Evolutionary conservation across 2,888 invertebrate genomes (phyloP).

Genomic region (Nomada ruficornis): DNA sequence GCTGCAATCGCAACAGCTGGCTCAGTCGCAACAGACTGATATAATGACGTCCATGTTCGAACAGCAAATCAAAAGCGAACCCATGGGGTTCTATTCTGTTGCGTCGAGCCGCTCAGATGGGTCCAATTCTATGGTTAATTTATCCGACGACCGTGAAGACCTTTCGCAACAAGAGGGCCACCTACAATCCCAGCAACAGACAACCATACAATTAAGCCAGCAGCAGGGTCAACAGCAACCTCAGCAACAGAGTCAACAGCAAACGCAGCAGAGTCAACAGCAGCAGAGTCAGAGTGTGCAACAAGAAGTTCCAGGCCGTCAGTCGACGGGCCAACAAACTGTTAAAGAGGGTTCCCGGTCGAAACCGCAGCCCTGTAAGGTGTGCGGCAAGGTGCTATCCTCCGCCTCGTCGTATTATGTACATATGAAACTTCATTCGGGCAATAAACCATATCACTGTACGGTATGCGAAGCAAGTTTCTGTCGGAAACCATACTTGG

Average conservation of each 20-base stretch:
- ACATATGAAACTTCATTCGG: slow-evolving; percentile 93
- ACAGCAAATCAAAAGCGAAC: slow-evolving; percentile 90
- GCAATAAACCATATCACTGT: slow-evolving; percentile 92
- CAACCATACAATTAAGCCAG: slow-evolving; percentile 81
- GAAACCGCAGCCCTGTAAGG: slow-evolving; percentile 91
- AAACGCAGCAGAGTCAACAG: slow-evolving; percentile 68
- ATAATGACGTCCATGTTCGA: slow-evolving; percentile 87
- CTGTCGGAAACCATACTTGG: slow-evolving; percentile 92
- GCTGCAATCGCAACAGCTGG: slow-evolving; percentile 74
- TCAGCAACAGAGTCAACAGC: slow-evolving; percentile 72
- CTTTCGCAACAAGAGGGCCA: slow-evolving; percentile 82
- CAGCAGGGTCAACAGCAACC: slow-evolving; percentile 83
- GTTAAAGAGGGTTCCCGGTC: slow-evolving; percentile 85
- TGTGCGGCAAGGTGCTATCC: slow-evolving; percentile 91
- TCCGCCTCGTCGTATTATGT: slow-evolving; percentile 92
- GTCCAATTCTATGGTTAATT: slow-evolving; percentile 83
- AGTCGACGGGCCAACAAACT: slow-evolving; percentile 81
- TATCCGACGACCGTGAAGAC: slow-evolving; percentile 82
- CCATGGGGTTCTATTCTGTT: slow-evolving; percentile 87
- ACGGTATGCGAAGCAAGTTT: slow-evolving; percentile 91
- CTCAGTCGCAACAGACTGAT: slow-evolving; percentile 76
- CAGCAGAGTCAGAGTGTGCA: slow-evolving; percentile 69
- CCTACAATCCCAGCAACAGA: slow-evolving; percentile 82
- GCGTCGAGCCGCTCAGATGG: slow-evolving; percentile 83
- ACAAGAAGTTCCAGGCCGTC: slow-evolving; percentile 77